phyloP scores from a whole-genome alignment of 2,113 vertebrate species.

The human region GRCh38 chr2:29129501-29130000 shows the following conservation, averaged over 20 bases:
- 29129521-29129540: not conserved
- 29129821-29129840: not conserved
- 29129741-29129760: not conserved
- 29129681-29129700: not conserved
- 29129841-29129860: not conserved
- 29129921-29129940: not conserved
- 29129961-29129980: not conserved
- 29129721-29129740: not conserved
- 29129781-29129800: not conserved
- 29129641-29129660: not conserved
- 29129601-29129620: not conserved
- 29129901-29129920: not conserved
- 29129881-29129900: not conserved
- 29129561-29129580: not conserved
- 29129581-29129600: not conserved
- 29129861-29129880: not conserved
- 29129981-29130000: not conserved
- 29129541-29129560: not conserved
- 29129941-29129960: too few relatives aligned
- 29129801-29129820: not conserved
- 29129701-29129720: not conserved
- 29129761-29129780: not conserved
- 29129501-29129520: not conserved
- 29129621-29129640: not conserved
- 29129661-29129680: not conserved